Conservation (phyloP, 2,113 vertebrate species). For the Rhynchomys soricoides region DNA sequence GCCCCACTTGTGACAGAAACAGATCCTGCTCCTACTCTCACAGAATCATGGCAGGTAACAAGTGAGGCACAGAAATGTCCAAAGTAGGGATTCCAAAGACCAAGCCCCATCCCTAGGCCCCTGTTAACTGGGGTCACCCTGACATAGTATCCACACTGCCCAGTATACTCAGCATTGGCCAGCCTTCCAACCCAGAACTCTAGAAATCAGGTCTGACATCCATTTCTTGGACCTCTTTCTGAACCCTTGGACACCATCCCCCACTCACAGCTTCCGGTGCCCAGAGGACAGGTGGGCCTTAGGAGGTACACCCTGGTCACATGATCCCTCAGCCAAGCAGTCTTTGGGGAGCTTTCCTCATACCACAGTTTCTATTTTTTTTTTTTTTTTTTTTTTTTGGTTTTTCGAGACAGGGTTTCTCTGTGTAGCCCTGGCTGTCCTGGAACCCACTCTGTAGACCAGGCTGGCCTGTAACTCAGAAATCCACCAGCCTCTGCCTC, state of each 20-base stretch:
- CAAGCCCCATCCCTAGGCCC: too few species aligned
- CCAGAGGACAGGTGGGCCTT: neutral
- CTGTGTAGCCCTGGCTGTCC: too few species aligned
- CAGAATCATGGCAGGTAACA: neutral
- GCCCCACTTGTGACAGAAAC: neutral
- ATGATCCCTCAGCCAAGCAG: neutral
- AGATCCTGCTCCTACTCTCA: neutral
- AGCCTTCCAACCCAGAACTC: neutral
- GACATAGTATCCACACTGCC: neutral
- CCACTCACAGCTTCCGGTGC: too few species aligned
- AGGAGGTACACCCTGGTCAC: neutral
- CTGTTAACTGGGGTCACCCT: neutral
- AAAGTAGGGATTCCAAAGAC: neutral
- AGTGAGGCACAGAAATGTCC: neutral
- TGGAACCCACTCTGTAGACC: too few species aligned
- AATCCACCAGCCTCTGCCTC: too few species aligned
- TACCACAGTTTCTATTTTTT: too few species aligned
- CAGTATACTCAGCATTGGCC: rapidly evolving
- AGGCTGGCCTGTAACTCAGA: too few species aligned
- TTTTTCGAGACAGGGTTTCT: too few species aligned
- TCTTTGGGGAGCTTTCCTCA: neutral
- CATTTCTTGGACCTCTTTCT: neutral
- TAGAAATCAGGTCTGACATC: neutral
- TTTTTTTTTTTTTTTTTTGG: too few species aligned
- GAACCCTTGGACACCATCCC: neutral